Base-by-base conservation (phyloP, 2,113 vertebrate species). In the Phaethornis superciliosus region DNA sequence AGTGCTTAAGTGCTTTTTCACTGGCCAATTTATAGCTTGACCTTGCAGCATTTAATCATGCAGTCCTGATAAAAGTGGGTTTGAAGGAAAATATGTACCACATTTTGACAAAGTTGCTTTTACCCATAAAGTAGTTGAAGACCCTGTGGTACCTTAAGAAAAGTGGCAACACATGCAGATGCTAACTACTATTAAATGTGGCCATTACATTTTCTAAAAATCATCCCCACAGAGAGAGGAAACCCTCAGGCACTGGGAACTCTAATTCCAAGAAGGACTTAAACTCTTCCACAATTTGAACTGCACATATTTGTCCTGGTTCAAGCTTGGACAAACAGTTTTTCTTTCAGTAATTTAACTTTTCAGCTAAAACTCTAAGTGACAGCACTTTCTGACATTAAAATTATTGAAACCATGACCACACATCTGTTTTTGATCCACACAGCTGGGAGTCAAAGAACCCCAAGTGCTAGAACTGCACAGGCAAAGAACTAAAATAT, bases 401-500 rank as follows among this genome's bases (percentile, higher is more conserved):
- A 46, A 46, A 46, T 46, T 46, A 46, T 46, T 16, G 46, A 46
- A 46, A 46, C 46, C 46, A 19, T 46, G 46, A 46, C 46, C 15
- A 19, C 46, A 33, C 19, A 32, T n/a, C 14, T 37, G 35, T 12
- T 44, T 72, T 37, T 56, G 16, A n/a, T 30, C 19, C 32, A 51
- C 21, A 28, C 35, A 54, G 11, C 0, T 17, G 4, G 26, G 22
- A 72, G 49, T 24, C 46, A 32, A 68, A 58, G 16, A 58, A 20
- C 74, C 19, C 2, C 0, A 0, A n/a, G 11, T 79, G 40, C 18
- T 17, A 35, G 8, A 63, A 19, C 15, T 51, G 27, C 42, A 23
- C 27, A 63, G 58, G 52, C 59, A 32, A n/a, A 64, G 58, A 82
- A 71, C 5, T 8, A 60, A 79, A 58, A 44, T 10, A n/a, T 55